A percentile compares a stretch with the other conserved stretches of the same genome.
Evolutionary conservation across 2,113 vertebrate genomes (phyloP).

Genomic region (Python bivittatus): DNA sequence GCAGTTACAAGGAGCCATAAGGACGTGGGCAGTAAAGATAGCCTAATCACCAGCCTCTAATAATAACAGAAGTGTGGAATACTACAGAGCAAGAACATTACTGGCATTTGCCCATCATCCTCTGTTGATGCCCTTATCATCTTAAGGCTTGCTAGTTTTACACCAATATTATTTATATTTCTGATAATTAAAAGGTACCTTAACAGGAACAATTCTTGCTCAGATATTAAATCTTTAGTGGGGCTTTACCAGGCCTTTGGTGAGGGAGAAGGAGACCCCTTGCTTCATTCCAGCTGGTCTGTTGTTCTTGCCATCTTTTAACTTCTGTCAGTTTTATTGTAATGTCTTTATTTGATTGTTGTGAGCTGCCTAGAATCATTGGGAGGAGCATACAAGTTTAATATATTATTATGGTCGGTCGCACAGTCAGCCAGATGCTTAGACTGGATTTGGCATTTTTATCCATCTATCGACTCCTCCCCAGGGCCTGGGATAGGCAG

Average conservation of each 20-base stretch:
- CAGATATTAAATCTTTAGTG: background rate
- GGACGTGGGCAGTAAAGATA: background rate
- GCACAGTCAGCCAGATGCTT: no score
- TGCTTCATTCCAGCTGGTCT: background rate
- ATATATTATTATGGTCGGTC: background rate
- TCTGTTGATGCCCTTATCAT: background rate
- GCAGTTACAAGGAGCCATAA: background rate
- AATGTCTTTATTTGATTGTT: background rate
- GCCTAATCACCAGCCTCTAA: background rate
- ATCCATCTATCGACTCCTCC: no score
- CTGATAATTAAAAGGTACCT: background rate
- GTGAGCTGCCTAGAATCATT: background rate
- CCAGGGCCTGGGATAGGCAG: no score
- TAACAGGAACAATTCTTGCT: background rate
- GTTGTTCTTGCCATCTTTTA: background rate
- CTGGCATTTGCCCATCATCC: background rate
- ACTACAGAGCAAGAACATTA: background rate
- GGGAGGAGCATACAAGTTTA: background rate
- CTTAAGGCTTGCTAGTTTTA: background rate
- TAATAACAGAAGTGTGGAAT: background rate
- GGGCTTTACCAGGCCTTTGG: background rate
- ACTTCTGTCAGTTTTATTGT: background rate
- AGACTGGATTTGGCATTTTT: no score
- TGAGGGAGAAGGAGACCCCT: background rate
- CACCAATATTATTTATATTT: background rate